These are phyloP conservation scores for Drosophila melanica DNA, from an alignment of 1,140 invertebrate species.

Conservation along the genomic window DNA sequence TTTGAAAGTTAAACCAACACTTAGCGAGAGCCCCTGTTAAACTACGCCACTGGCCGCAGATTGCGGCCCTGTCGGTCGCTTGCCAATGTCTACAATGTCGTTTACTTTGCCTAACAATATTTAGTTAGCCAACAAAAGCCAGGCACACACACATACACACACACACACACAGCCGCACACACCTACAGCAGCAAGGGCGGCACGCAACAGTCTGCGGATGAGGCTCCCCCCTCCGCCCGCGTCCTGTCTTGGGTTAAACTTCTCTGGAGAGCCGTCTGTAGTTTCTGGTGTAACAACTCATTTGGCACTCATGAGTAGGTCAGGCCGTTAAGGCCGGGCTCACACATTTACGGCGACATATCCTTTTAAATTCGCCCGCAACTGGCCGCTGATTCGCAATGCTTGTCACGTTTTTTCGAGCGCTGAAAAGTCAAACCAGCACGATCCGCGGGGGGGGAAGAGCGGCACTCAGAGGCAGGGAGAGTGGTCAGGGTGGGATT, in stretches of 20 bases:
- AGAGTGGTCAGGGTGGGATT: background rate
- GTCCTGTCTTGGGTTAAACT: constrained; percentile 1
- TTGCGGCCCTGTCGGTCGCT: constrained; percentile 20
- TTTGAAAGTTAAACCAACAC: background rate
- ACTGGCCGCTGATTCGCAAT: constrained; percentile 51
- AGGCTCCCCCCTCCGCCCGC: background rate
- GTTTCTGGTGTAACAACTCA: constrained; percentile 58
- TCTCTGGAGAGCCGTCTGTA: constrained; percentile 30
- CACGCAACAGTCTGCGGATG: constrained; percentile 15
- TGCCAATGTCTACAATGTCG: constrained; percentile 62
- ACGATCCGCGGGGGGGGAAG: constrained; percentile 3
- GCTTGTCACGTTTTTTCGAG: constrained; percentile 64
- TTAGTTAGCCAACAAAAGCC: constrained; percentile 76
- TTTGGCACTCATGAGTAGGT: constrained; percentile 76
- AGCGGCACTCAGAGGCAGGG: background rate
- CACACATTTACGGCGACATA: constrained; percentile 54
- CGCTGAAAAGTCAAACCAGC: constrained; percentile 65
- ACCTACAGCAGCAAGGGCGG: background rate
- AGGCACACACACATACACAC: constrained; percentile 18
- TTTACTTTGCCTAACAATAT: constrained; percentile 81
- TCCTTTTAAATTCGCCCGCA: constrained; percentile 63
- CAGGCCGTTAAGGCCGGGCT: constrained; percentile 60
- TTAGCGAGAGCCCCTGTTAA: background rate
- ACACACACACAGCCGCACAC: constrained; percentile 32
- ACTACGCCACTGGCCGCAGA: constrained; percentile 36